Evolutionary conservation across 2,113 vertebrate genomes (phyloP), one percentile per base, ranked within the genome.

Genomic region (Cynoglossus semilaevis): DNA sequence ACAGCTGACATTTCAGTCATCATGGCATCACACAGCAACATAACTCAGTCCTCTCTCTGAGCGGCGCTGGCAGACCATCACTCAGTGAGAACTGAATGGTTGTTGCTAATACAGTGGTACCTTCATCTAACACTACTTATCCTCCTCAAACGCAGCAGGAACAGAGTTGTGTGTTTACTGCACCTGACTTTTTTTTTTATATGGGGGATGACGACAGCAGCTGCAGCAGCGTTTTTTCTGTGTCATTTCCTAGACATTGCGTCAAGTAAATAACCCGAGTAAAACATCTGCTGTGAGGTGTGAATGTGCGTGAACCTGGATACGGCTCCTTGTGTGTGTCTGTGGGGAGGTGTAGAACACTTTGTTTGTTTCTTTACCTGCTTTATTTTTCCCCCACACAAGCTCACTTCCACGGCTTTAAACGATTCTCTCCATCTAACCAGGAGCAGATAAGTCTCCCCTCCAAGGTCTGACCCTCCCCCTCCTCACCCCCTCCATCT

Each of bases 41-140:
- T 64, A 77, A 53, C 72, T 80, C 75, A 64, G 60, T 76, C 72
- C 66, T 77, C 75, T 70, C 79, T 59, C 60, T n/a, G n/a, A 69
- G 82, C 77, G 74, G 51, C 71, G 53, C 58, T 72, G 76, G 82
- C 73, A 67, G 72, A 63, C 73, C 15, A 81, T 83, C 77, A 79
- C 68, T 86, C 82, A 83, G 69, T 14, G 42, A 69, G 63, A 76
- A 67, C 38, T 72, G 73, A 70, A 74, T 74, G 63, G 67, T 70
- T 77, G 54, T 42, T 18, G 43, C 75, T 77, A 68, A 72, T 73
- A 64, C 60, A 29, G 54, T 62, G 22, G 19, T 67, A 69, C 68
- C 55, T 58, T 60, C 51, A 63, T 84, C 79, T 63, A 61, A 67
- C 66, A 38, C 45, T 11, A 22, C 71, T 68, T 54, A 72, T 76